These are phyloP conservation scores for Tylochromis polylepis DNA, from an alignment of 2,113 vertebrate species.

Conservation along the genomic window DNA sequence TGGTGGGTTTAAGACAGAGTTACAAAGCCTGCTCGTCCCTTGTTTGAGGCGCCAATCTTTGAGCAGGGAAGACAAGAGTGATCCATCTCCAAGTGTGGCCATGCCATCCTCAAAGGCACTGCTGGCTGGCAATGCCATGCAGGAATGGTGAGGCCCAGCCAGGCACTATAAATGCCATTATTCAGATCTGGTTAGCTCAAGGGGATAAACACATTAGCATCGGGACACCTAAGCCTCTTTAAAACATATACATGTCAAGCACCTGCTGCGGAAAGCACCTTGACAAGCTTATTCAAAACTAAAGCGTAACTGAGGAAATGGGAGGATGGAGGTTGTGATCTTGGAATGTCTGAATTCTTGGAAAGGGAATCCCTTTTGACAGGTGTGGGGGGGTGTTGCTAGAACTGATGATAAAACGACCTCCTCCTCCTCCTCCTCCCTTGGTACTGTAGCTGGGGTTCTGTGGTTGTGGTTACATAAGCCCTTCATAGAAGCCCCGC, in stretches of 20 bases:
- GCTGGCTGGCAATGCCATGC: not conserved
- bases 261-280: constrained; percentile 10
- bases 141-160: constrained; percentile 28
- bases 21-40: not conserved
- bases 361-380: constrained; percentile 44
- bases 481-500: constrained; percentile 51
- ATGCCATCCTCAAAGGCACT: constrained; percentile 3
- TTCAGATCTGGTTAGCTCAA: constrained; percentile 47
- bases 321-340: not conserved
- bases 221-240: constrained; percentile 44
- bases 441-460: constrained; percentile 26
- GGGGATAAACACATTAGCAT: constrained; percentile 54
- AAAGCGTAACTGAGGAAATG: not conserved
- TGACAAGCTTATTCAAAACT: not conserved
- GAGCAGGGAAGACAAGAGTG: not conserved
- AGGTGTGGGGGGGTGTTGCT: constrained; percentile 29
- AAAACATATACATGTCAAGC: constrained; percentile 33
- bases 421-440: constrained; percentile 22
- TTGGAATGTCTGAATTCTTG: not conserved
- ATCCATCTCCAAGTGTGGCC: not conserved
- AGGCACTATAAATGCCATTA: constrained; percentile 43
- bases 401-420: constrained; percentile 28
- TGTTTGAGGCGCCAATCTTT: constrained; percentile 10
- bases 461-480: constrained; percentile 68
- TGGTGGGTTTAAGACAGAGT: not conserved